Conservation (phyloP, 2,888 invertebrate genomes). For the Calliphora vomitoria region DNA sequence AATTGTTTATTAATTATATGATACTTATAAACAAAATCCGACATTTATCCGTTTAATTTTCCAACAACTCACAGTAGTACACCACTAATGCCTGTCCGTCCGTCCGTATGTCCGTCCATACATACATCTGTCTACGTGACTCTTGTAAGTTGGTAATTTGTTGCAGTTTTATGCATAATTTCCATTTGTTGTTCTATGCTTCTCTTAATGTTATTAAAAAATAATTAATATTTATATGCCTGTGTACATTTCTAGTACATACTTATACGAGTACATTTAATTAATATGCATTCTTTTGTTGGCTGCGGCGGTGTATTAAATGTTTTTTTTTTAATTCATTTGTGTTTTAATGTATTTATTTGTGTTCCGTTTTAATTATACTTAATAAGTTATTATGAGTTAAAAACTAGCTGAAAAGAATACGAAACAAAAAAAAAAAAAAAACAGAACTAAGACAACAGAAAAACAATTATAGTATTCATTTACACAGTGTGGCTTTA, state of each 20-base stretch:
- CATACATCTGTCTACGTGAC: background rate
- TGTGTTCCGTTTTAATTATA: conserved; percentile 73
- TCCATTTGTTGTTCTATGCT: conserved; percentile 25
- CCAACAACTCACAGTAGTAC: conserved; percentile 21
- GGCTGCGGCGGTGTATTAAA: conserved; percentile 17
- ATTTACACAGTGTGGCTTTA: conserved; percentile 42
- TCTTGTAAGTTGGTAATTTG: conserved; percentile 40
- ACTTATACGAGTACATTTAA: conserved; percentile 29
- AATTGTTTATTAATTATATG: conserved; percentile 31
- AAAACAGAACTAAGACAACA: background rate
- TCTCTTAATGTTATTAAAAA: conserved; percentile 41
- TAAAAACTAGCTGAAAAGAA: conserved; percentile 30
- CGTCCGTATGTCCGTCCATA: background rate
- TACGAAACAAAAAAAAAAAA: conserved; percentile 36
- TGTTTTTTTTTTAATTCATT: conserved; percentile 30
- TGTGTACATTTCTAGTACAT: conserved; percentile 8
- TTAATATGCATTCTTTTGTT: conserved; percentile 51
- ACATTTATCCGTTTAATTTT: background rate
- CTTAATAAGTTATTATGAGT: conserved; percentile 68
- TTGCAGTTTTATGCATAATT: conserved; percentile 52
- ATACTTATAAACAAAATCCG: background rate
- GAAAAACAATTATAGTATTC: conserved; percentile 47
- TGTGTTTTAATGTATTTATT: conserved; percentile 54
- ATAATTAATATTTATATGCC: conserved; percentile 63
- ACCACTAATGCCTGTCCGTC: conserved; percentile 22